A percentile compares a stretch with the other conserved stretches of the same genome.
Conservation (phyloP, 2,888 invertebrate genomes). For the Diaprepes abbreviatus region DNA sequence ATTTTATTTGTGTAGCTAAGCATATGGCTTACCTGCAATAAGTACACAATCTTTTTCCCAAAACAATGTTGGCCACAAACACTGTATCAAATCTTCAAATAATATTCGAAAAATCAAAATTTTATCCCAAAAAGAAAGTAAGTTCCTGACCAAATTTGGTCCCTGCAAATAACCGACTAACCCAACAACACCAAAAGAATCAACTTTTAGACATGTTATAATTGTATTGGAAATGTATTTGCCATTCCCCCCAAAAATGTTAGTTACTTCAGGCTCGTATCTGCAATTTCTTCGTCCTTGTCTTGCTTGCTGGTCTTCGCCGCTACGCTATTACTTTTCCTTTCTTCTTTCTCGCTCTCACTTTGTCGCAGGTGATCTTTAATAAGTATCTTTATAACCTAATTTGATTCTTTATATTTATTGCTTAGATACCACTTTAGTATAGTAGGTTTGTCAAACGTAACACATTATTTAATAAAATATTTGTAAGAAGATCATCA, state of each 20-base stretch:
- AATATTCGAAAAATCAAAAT: no score
- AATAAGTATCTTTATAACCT: neutral
- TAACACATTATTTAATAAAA: no score
- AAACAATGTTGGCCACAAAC: no score
- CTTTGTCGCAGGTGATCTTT: neutral
- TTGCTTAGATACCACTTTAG: neutral
- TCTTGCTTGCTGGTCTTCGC: neutral
- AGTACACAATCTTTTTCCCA: no score
- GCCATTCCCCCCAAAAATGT: constrained; percentile 28
- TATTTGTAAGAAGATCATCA: no score
- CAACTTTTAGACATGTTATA: constrained; percentile 12
- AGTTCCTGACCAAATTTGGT: constrained; percentile 6
- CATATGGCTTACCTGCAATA: no score
- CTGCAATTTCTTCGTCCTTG: constrained; percentile 36
- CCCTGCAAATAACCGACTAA: constrained; percentile 15
- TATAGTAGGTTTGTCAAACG: neutral
- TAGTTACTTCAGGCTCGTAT: neutral
- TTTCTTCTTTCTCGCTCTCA: constrained; percentile 29
- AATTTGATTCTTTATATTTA: neutral
- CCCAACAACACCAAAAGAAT: constrained; percentile 15
- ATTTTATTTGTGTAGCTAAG: no score
- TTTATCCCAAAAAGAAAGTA: no score
- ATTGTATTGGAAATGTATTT: constrained; percentile 14
- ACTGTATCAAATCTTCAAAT: no score
- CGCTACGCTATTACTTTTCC: neutral